A percentile compares a stretch with the other conserved stretches of the same genome.
Evolutionary conservation across 2,113 vertebrate genomes (phyloP).

Genomic region (Condylura cristata): DNA sequence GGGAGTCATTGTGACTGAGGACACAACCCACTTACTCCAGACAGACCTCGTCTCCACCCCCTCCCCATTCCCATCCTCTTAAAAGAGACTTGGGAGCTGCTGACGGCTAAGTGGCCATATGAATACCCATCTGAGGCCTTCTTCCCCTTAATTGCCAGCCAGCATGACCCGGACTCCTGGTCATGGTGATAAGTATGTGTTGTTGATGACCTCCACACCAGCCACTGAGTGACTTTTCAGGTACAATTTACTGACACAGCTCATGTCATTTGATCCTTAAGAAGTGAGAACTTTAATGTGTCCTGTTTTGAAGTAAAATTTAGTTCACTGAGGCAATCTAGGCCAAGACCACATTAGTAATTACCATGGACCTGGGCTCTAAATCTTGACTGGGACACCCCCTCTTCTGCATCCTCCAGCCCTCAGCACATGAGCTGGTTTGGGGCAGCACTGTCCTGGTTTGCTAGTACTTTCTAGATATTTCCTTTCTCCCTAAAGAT

Average conservation of each 20-base stretch:
- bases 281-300: not conserved
- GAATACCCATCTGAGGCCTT: too few species aligned
- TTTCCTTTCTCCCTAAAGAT: not conserved
- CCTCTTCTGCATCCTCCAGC: not conserved
- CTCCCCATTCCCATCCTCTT: not conserved
- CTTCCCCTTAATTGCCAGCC: too few species aligned
- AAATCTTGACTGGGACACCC: not conserved
- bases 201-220: not conserved
- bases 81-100: not conserved
- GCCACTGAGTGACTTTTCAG: not conserved
- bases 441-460: rapidly evolving
- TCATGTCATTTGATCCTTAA: not conserved
- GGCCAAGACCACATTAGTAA: not conserved
- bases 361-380: not conserved
- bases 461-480: too few species aligned
- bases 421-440: not conserved
- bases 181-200: not conserved
- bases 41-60: not conserved
- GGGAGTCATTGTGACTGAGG: not conserved
- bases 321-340: not conserved
- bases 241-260: not conserved
- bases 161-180: not conserved
- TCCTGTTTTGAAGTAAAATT: not conserved
- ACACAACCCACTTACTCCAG: not conserved
- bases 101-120: too few species aligned